Conservation (phyloP, 2,113 vertebrate species). For the Phalacrocorax carbo region DNA sequence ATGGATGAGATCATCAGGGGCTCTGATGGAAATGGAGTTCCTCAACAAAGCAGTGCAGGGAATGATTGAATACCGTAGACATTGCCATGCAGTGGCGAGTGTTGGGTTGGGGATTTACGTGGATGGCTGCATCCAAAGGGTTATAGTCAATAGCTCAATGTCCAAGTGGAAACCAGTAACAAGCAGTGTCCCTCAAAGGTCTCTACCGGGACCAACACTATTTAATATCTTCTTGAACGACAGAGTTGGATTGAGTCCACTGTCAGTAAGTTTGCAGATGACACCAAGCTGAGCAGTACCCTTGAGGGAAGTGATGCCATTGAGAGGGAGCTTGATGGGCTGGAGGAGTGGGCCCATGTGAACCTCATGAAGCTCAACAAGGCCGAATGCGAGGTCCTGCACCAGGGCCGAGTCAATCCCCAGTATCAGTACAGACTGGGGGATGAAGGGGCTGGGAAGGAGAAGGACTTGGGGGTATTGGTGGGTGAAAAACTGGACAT, state of each 20-base stretch:
- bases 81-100: rapidly evolving
- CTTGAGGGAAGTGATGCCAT: not conserved
- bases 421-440: not conserved
- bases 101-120: not conserved
- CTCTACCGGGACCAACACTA: not conserved
- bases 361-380: not conserved
- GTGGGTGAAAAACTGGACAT: not conserved
- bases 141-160: not conserved
- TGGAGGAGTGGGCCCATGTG: not conserved
- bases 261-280: not conserved
- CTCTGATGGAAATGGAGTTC: not conserved
- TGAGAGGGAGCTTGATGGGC: not conserved
- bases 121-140: not conserved
- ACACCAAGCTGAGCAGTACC: not conserved
- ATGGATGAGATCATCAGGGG: not conserved
- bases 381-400: not conserved
- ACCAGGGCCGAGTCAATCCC: rapidly evolving
- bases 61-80: not conserved
- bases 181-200: not conserved
- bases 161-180: not conserved
- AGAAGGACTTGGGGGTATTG: not conserved
- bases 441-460: too few relatives aligned
- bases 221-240: not conserved
- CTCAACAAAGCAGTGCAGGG: not conserved
- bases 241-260: not conserved